Evolutionary conservation across 2,797 vertebrate genomes (phyloP).

Genomic region (Pseudochirops corinnae): DNA sequence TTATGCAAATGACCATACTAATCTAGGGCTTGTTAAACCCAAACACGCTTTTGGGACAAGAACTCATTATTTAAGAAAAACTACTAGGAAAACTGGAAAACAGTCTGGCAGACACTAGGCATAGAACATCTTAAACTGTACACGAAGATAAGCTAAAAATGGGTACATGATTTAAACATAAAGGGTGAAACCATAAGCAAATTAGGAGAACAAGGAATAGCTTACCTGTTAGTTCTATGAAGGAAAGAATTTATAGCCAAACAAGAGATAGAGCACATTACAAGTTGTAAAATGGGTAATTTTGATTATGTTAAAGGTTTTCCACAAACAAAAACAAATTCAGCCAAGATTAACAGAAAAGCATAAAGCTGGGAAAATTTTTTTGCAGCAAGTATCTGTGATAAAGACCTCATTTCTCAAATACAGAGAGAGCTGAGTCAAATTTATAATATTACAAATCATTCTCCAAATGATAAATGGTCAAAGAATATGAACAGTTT

Average conservation of each 20-base stretch:
- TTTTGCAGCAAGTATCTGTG: background rate
- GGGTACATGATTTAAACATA: background rate
- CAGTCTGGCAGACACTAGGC: background rate
- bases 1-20: background rate
- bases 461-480: background rate
- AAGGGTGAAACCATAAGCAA: background rate
- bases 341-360: background rate
- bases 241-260: background rate
- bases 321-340: background rate
- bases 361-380: no score
- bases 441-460: background rate
- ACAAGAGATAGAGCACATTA: background rate
- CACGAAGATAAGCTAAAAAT: background rate
- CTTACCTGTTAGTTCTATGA: background rate
- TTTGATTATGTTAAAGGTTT: background rate
- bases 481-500: background rate
- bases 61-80: background rate
- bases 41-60: background rate
- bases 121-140: background rate
- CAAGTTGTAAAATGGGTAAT: background rate
- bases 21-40: background rate
- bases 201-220: background rate
- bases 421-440: background rate
- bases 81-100: no score
- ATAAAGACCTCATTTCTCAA: background rate